phyloP scores from a whole-genome alignment of 53 echinoderm and acorn worm genomes.

The Pentamera pediparva region DNA sequence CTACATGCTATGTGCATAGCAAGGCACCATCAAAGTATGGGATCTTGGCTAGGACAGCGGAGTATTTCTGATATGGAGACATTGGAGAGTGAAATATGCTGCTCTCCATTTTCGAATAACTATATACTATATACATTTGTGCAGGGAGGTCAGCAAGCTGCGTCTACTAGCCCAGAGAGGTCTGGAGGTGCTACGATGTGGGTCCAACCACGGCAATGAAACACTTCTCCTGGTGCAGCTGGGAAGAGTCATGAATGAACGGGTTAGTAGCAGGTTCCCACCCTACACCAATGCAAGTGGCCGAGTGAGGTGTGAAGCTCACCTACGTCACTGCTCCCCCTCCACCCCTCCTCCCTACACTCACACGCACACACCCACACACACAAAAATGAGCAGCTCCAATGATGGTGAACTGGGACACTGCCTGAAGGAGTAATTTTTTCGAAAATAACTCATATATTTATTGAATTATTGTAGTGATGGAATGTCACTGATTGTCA shows the following conservation, averaged over 20 bases:
- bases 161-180: conserved; percentile 75
- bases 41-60: not conserved
- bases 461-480: too few species aligned
- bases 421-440: too few species aligned
- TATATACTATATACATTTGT: too few species aligned
- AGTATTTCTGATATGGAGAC: not conserved
- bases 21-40: conserved; percentile 65
- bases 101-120: too few species aligned
- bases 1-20: conserved; percentile 60
- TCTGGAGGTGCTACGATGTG: conserved; percentile 78
- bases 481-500: too few species aligned
- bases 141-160: conserved; percentile 37
- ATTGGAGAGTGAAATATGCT: not conserved
- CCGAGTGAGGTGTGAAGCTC: not conserved
- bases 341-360: too few species aligned
- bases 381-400: too few species aligned
- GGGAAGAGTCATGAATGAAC: conserved; percentile 68
- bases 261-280: conserved; percentile 53
- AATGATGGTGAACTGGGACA: too few species aligned
- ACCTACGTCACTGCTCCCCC: too few species aligned
- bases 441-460: too few species aligned
- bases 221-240: conserved; percentile 72
- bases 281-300: not conserved
- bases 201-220: conserved; percentile 73
- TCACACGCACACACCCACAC: too few species aligned